Evolutionary conservation across 2,797 vertebrate genomes (phyloP).

Genomic region (Melanotaenia maccullochi): DNA sequence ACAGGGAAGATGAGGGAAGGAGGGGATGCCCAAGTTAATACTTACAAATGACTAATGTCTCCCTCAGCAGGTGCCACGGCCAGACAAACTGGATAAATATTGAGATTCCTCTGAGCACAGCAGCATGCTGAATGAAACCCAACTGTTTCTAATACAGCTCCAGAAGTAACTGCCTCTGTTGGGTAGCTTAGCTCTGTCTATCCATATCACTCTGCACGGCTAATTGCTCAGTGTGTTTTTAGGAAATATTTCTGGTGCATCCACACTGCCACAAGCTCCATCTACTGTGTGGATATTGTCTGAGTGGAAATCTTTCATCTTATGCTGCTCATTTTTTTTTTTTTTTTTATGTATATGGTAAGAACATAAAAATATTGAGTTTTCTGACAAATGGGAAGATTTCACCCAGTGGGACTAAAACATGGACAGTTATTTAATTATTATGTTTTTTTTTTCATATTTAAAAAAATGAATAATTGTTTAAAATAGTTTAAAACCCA

Average conservation of each 20-base stretch:
- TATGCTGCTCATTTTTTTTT: conserved; percentile 5
- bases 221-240: conserved; percentile 70
- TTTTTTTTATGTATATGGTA: conserved; percentile 16
- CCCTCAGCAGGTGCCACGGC: conserved; percentile 83
- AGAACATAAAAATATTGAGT: background rate
- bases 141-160: conserved; percentile 75
- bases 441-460: too few relatives aligned
- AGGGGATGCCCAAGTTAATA: conserved; percentile 81
- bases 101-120: conserved; percentile 78
- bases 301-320: conserved; percentile 8
- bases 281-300: conserved; percentile 30
- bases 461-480: too few relatives aligned
- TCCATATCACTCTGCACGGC: conserved; percentile 48
- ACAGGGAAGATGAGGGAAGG: conserved; percentile 72
- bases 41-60: conserved; percentile 86
- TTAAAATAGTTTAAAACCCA: too few relatives aligned
- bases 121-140: conserved; percentile 77
- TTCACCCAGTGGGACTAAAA: too few relatives aligned
- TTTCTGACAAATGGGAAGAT: too few relatives aligned
- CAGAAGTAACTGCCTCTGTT: conserved; percentile 62
- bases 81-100: conserved; percentile 85
- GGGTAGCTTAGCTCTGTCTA: conserved; percentile 57
- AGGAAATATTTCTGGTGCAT: conserved; percentile 46
- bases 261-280: conserved; percentile 19
- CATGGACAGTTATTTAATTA: too few relatives aligned